Percentiles rank a stretch among this genome's conserved stretches.
These are phyloP conservation scores for Ptychadena robeensis DNA, from an alignment of 2,797 vertebrate species.

Conservation along the genomic window DNA sequence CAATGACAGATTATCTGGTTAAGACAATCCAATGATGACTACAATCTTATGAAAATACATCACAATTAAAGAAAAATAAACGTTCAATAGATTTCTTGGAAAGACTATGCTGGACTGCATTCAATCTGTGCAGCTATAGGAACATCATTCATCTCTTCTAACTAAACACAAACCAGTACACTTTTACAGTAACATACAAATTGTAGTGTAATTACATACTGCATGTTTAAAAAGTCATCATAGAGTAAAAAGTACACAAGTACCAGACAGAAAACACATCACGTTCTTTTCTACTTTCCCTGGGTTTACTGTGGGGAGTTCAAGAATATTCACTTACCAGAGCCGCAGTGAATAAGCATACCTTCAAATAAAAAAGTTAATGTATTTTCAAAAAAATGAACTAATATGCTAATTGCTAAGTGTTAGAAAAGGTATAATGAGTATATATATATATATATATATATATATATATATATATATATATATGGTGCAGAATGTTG, in stretches of 20 bases:
- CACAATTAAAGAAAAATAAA: neutral
- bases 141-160: neutral
- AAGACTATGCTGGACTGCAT: neutral
- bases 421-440: no score
- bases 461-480: no score
- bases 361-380: neutral
- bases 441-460: no score
- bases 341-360: constrained; percentile 17
- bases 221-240: neutral
- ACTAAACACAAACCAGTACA: neutral
- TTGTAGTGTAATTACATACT: constrained; percentile 9
- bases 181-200: constrained; percentile 1
- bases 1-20: no score
- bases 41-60: neutral
- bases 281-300: constrained; percentile 1
- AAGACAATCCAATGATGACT: neutral
- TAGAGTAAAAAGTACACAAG: constrained; percentile 9
- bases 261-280: constrained; percentile 18
- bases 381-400: neutral
- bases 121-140: neutral
- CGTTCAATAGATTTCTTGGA: neutral
- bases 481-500: no score
- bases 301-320: neutral
- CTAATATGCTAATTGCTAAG: neutral
- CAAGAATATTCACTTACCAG: constrained; percentile 15